phyloP scores from a whole-genome alignment of 1,140 invertebrate species.

The Drosophila elegans region DNA sequence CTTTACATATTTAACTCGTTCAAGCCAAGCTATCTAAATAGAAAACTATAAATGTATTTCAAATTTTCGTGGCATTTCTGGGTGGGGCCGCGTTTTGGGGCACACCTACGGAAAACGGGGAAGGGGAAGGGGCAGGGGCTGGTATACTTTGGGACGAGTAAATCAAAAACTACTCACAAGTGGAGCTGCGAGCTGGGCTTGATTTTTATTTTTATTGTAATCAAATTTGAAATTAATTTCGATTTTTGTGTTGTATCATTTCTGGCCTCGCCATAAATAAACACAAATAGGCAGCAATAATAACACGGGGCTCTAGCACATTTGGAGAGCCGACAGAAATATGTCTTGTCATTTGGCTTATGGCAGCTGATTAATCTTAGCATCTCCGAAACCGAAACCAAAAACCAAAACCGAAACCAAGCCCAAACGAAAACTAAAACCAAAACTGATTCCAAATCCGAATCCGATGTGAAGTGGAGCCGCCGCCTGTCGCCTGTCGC shows the following conservation, averaged over 20 bases:
- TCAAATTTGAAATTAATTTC: conserved; percentile 80
- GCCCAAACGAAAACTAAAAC: conserved; percentile 9
- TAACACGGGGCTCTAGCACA: conserved; percentile 53
- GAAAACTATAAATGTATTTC: conserved; percentile 73
- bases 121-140: conserved; percentile 1
- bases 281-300: conserved; percentile 70
- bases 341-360: conserved; percentile 81
- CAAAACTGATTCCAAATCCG: conserved; percentile 13
- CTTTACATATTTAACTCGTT: conserved; percentile 66
- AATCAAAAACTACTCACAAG: conserved; percentile 68
- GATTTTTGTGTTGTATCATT: conserved; percentile 53
- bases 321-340: conserved; percentile 46
- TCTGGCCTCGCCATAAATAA: conserved; percentile 68
- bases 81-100: conserved; percentile 51
- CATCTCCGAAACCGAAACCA: conserved; percentile 65
- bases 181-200: conserved; percentile 56
- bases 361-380: conserved; percentile 82
- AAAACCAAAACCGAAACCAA: conserved; percentile 17
- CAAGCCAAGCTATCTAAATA: conserved; percentile 55
- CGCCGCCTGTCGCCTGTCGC: conserved; percentile 66
- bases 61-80: conserved; percentile 52
- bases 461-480: conserved; percentile 33
- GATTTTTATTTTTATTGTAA: conserved; percentile 81
- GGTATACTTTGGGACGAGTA: conserved; percentile 59
- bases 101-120: conserved; percentile 42